Percentiles rank a stretch among this genome's conserved stretches.
phyloP scores from a whole-genome alignment of 2,888 invertebrate species.

The Conops quadrifasciatus region DNA sequence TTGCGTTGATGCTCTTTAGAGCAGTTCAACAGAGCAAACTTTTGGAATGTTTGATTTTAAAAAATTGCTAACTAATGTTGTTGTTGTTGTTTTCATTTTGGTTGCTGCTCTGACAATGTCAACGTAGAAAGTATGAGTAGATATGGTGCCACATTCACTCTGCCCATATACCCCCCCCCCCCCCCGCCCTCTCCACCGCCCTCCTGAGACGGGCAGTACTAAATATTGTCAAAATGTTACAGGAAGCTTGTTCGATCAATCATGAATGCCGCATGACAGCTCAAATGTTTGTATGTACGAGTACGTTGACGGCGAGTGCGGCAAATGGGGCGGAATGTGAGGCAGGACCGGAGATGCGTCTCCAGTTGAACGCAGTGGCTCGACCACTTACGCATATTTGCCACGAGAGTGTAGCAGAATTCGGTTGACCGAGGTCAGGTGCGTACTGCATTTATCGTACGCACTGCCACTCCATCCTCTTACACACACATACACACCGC shows the following conservation, averaged over 20 bases:
- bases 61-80: conserved; percentile 43
- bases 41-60: conserved; percentile 21
- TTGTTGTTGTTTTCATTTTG: conserved; percentile 32
- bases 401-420: conserved; percentile 10
- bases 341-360: no score
- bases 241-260: conserved; percentile 33
- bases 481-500: not conserved
- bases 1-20: no score
- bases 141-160: no score
- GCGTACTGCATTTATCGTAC: not conserved
- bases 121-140: not conserved
- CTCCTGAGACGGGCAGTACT: not conserved
- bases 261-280: not conserved
- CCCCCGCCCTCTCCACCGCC: not conserved
- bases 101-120: conserved; percentile 10
- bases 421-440: conserved; percentile 28
- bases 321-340: no score
- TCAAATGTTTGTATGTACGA: not conserved
- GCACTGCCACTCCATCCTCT: not conserved
- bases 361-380: not conserved
- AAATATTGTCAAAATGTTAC: conserved; percentile 31
- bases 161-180: not conserved
- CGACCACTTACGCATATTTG: not conserved
- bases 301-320: not conserved
- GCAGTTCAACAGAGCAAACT: no score